Evolutionary conservation across 2,797 vertebrate genomes (phyloP).

Genomic region (Girardinus metallicus): DNA sequence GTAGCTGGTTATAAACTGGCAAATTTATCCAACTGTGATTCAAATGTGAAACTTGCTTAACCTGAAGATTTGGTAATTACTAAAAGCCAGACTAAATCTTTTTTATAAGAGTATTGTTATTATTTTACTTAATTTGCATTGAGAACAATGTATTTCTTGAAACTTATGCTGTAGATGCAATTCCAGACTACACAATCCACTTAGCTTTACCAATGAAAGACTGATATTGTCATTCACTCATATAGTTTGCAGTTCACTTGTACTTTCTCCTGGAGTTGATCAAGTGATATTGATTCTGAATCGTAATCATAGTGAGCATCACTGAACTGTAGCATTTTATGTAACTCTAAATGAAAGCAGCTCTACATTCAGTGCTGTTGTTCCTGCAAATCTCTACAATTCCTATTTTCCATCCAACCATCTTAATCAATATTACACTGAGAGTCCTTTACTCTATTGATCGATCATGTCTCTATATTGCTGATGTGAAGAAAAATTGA

Average conservation of each 20-base stretch:
- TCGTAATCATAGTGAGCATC: constrained; percentile 58
- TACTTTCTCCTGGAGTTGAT: constrained; percentile 67
- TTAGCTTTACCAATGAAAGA: constrained; percentile 59
- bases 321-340: constrained; percentile 53
- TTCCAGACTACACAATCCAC: constrained; percentile 54
- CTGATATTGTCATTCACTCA: constrained; percentile 62
- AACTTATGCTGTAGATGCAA: constrained; percentile 23
- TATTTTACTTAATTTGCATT: constrained; percentile 9
- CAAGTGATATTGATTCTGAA: constrained; percentile 72
- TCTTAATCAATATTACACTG: constrained; percentile 23
- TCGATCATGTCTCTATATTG: constrained; percentile 22
- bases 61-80: constrained; percentile 16
- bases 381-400: constrained; percentile 4
- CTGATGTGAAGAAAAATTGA: constrained; percentile 17
- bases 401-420: constrained; percentile 7
- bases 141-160: constrained; percentile 23
- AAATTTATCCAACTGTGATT: not conserved
- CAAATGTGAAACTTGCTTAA: not conserved
- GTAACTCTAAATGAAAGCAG: constrained; percentile 42
- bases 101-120: not conserved
- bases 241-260: constrained; percentile 74
- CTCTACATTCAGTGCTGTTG: constrained; percentile 23
- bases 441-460: constrained; percentile 18
- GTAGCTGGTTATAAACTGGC: not conserved
- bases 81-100: not conserved